A percentile compares a stretch with the other conserved stretches of the same genome.
These are phyloP conservation scores for Dynastes grantii DNA, from an alignment of 2,888 invertebrate genomes.

Conservation along the genomic window DNA sequence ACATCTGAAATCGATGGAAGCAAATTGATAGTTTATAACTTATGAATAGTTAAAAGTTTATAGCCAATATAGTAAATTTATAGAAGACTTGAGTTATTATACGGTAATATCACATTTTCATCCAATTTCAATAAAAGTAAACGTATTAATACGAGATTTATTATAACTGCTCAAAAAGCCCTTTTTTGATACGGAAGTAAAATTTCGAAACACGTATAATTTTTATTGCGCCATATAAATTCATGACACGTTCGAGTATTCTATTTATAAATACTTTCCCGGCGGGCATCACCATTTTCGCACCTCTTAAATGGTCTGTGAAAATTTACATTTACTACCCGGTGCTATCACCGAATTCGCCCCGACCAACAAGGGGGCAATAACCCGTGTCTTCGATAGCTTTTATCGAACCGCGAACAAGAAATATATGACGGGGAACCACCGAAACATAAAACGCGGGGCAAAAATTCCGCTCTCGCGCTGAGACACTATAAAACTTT, in stretches of 20 bases:
- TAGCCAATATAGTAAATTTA: too few species aligned
- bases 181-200: neutral
- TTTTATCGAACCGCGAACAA: slow-evolving; percentile 28
- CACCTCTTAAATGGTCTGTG: slow-evolving; percentile 31
- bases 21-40: too few species aligned
- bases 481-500: slow-evolving; percentile 48
- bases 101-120: too few species aligned
- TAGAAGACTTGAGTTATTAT: too few species aligned
- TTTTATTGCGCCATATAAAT: slow-evolving; percentile 11
- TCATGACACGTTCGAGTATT: slow-evolving; percentile 9
- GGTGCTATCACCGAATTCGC: slow-evolving; percentile 1
- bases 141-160: too few species aligned
- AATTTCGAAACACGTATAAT: slow-evolving; percentile 17
- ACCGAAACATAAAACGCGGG: slow-evolving; percentile 28
- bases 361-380: slow-evolving; percentile 20
- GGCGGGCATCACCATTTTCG: slow-evolving; percentile 22
- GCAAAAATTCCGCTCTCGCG: slow-evolving; percentile 31
- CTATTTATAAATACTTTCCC: slow-evolving; percentile 31
- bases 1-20: too few species aligned
- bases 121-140: too few species aligned
- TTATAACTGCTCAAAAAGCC: neutral
- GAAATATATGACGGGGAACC: slow-evolving; percentile 27
- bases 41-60: too few species aligned
- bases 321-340: slow-evolving; percentile 34
- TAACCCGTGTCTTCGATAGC: slow-evolving; percentile 23